Conservation (phyloP, 1,140 invertebrate genomes). For the Micrasema minimum region DNA sequence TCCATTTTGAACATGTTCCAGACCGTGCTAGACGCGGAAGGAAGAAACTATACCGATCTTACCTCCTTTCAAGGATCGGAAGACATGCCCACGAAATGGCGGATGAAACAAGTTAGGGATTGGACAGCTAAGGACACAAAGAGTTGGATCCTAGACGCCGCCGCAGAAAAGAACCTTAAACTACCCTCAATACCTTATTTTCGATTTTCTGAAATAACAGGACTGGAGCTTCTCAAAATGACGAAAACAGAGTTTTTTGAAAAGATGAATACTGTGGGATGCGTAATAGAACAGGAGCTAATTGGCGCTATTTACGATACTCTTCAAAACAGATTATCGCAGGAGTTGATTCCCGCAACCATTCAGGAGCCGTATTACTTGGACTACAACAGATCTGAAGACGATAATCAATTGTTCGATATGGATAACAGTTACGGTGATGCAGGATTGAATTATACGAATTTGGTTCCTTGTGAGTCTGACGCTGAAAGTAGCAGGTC, state of each 20-base stretch:
- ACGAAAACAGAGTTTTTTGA: slow-evolving; percentile 20
- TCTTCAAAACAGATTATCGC: slow-evolving; percentile 16
- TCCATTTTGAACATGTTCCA: no score
- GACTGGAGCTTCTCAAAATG: slow-evolving; percentile 30
- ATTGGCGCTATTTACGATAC: slow-evolving; percentile 30
- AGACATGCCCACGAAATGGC: no score
- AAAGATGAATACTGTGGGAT: slow-evolving; percentile 3
- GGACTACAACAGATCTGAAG: background rate
- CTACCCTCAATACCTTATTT: slow-evolving; percentile 17
- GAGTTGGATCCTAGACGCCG: slow-evolving; percentile 43
- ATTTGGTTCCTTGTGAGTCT: background rate
- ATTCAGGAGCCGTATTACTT: slow-evolving; percentile 2
- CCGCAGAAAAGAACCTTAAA: background rate
- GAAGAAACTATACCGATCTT: no score
- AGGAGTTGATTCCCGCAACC: slow-evolving; percentile 10
- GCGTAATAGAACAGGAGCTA: background rate
- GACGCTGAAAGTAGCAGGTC: background rate
- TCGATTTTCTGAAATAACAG: slow-evolving; percentile 31
- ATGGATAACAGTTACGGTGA: slow-evolving; percentile 25
- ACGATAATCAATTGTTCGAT: slow-evolving; percentile 17
- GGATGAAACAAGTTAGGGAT: no score
- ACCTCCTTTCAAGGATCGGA: no score
- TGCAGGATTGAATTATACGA: background rate
- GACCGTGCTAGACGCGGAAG: no score
- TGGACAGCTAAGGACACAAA: slow-evolving; percentile 36